These are phyloP conservation scores for Geococcyx californianus DNA, from an alignment of 2,113 vertebrate species.

Conservation along the genomic window DNA sequence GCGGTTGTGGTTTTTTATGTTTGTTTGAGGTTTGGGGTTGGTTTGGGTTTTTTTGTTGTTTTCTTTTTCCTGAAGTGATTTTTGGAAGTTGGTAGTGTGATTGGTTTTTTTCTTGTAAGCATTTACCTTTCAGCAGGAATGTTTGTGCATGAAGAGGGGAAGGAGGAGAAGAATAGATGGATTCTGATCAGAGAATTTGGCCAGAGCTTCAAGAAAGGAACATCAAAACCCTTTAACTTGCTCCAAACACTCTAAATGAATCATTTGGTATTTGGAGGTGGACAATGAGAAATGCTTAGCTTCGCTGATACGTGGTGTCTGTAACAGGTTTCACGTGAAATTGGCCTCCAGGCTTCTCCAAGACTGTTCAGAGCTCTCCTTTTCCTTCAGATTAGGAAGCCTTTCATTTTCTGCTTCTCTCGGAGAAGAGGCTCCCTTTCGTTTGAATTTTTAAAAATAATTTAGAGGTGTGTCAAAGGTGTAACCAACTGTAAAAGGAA, in stretches of 20 bases:
- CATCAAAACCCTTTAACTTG: not conserved
- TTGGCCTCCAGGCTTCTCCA: not conserved
- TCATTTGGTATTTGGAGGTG: not conserved
- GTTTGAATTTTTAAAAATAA: not conserved
- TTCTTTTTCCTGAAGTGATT: no score
- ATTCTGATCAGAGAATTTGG: not conserved
- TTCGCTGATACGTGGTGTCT: not conserved
- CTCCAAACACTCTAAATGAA: not conserved
- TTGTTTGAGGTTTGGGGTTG: no score
- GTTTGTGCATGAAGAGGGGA: not conserved
- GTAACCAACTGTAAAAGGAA: not conserved
- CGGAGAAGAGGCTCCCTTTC: not conserved
- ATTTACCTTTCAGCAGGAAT: not conserved
- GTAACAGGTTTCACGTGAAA: not conserved
- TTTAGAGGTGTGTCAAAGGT: not conserved
- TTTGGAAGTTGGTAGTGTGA: not conserved
- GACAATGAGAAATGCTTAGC: not conserved
- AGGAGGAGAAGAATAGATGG: not conserved
- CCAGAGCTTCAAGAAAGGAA: not conserved
- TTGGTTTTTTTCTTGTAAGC: not conserved
- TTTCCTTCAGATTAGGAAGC: not conserved
- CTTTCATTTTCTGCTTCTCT: not conserved
- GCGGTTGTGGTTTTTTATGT: no score
- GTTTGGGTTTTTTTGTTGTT: not conserved
- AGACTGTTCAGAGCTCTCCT: not conserved